These are phyloP conservation scores for Cydia strobilella DNA, from an alignment of 1,140 invertebrate genomes.

Conservation along the genomic window DNA sequence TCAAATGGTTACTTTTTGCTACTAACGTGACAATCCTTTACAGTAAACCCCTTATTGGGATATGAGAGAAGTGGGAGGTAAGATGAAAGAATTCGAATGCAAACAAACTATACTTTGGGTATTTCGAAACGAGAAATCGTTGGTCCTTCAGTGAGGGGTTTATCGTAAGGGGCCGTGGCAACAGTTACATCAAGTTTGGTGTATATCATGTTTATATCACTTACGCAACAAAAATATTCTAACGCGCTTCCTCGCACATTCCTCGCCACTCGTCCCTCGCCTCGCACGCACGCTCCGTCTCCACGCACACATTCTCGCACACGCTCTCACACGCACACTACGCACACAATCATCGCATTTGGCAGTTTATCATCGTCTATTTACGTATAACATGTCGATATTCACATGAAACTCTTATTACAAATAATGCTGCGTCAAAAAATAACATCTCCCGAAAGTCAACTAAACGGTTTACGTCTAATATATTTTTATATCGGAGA, in stretches of 20 bases:
- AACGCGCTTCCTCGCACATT: conserved; percentile 41
- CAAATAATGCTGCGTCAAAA: conserved; percentile 40
- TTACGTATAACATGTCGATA: conserved; percentile 55
- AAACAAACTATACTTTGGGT: conserved; percentile 40
- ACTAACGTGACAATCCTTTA: conserved; percentile 54
- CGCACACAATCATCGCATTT: conserved; percentile 60
- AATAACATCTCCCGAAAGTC: conserved; percentile 39
- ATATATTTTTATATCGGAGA: conserved; percentile 41
- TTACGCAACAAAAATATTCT: conserved; percentile 68
- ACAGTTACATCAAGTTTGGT: conserved; percentile 65
- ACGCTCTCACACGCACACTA: conserved; percentile 38
- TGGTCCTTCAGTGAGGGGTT: conserved; percentile 51
- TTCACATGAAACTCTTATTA: conserved; percentile 63
- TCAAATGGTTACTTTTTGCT: conserved; percentile 63
- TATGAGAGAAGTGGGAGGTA: conserved; percentile 47
- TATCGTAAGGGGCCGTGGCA: conserved; percentile 58
- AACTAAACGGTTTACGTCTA: conserved; percentile 31
- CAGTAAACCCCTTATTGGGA: conserved; percentile 56
- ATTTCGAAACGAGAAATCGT: conserved; percentile 43
- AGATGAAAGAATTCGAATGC: conserved; percentile 39
- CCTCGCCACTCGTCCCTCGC: conserved; percentile 41
- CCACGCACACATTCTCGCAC: conserved; percentile 38
- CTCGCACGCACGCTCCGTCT: conserved; percentile 39
- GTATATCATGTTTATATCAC: conserved; percentile 73
- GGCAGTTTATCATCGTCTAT: conserved; percentile 72